phyloP scores from a whole-genome alignment of 2,797 vertebrate genomes.

The Sebastes melanostomus region DNA sequence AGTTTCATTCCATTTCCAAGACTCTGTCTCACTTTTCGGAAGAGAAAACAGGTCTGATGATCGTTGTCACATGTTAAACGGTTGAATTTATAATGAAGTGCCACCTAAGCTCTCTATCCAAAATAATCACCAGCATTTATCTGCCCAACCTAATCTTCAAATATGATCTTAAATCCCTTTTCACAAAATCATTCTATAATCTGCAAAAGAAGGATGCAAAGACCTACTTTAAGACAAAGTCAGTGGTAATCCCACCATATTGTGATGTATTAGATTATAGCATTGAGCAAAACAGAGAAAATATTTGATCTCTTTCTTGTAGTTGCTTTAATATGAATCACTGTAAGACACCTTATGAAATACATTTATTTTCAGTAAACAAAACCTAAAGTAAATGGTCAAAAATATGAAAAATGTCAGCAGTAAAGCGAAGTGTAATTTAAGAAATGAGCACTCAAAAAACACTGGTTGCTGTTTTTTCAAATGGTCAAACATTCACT shows the following conservation, averaged over 20 bases:
- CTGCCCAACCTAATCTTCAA: slow-evolving; percentile 19
- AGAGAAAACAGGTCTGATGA: neutral
- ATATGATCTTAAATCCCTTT: slow-evolving; percentile 44
- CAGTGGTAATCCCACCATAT: slow-evolving; percentile 38
- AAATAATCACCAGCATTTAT: neutral
- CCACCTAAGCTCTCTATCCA: neutral
- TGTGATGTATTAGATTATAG: slow-evolving; percentile 26
- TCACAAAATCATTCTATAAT: slow-evolving; percentile 46
- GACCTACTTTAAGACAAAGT: slow-evolving; percentile 25
- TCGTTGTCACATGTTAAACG: neutral
- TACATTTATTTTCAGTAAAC: neutral
- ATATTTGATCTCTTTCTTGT: neutral
- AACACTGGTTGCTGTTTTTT: neutral
- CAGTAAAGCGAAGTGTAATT: neutral
- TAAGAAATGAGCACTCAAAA: neutral
- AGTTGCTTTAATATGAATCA: neutral
- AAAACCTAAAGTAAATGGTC: neutral
- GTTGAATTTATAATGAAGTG: neutral
- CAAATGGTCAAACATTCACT: neutral
- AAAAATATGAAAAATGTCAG: neutral
- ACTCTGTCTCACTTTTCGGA: neutral
- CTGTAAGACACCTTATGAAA: neutral
- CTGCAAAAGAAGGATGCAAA: slow-evolving; percentile 29
- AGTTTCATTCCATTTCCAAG: neutral
- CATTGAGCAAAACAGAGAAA: neutral